Conservation (phyloP, 2,113 vertebrate species). For the Dendropsophus ebraccatus region DNA sequence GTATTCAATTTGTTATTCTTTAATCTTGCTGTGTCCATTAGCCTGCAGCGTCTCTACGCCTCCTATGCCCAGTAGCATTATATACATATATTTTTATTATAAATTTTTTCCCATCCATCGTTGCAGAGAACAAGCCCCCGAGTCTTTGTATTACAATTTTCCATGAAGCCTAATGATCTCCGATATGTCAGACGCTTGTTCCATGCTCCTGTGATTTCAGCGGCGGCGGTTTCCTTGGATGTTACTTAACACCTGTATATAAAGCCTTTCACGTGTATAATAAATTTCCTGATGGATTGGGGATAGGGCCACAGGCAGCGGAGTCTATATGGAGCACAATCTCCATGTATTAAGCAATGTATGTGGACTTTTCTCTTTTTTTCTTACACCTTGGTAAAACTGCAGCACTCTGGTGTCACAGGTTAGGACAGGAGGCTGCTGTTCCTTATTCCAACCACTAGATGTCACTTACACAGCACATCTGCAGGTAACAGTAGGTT, state of each 20-base stretch:
- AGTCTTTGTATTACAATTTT: background rate
- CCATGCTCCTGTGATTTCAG: background rate
- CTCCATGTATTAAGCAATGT: no score
- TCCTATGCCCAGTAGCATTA: background rate
- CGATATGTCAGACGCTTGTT: background rate
- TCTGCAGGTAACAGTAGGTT: no score
- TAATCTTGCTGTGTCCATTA: background rate
- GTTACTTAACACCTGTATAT: background rate
- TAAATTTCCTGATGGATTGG: background rate
- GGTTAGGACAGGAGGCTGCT: no score
- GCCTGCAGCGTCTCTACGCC: background rate
- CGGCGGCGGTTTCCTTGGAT: background rate
- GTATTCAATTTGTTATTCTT: no score
- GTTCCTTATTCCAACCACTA: no score
- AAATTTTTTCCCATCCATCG: background rate
- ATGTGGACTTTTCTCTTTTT: no score
- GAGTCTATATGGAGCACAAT: no score
- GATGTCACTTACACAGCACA: no score
- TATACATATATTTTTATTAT: background rate
- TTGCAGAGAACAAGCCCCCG: background rate
- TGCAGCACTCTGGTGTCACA: no score
- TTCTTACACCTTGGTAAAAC: no score
- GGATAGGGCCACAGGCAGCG: no score
- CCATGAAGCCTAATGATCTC: slow-evolving; percentile 22
- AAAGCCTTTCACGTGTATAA: background rate